A percentile compares a stretch with the other conserved stretches of the same genome.
These are phyloP conservation scores for Drosophila tsacasi DNA, from an alignment of 1,140 invertebrate genomes.

Conservation along the genomic window DNA sequence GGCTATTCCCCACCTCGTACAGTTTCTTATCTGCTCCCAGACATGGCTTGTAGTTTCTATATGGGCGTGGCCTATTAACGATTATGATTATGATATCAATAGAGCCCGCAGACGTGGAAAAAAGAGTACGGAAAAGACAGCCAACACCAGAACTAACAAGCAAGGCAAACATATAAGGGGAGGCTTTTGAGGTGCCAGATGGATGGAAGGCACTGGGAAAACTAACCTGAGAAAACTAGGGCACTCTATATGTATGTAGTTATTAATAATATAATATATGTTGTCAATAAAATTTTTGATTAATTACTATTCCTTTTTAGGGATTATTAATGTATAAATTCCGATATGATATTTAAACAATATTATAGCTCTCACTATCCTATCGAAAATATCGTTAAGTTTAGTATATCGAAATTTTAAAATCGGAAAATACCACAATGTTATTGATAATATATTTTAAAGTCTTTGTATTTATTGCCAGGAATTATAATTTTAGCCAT, in stretches of 20 bases:
- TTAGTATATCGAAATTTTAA: no score
- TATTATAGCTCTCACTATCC: no score
- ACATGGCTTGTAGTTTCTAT: constrained; percentile 43
- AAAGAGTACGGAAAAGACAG: not conserved
- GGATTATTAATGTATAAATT: no score
- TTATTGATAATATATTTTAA: no score
- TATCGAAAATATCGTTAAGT: no score
- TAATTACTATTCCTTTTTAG: no score
- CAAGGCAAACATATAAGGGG: constrained; percentile 51
- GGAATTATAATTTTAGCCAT: not conserved
- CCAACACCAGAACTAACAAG: constrained; percentile 48
- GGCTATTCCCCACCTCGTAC: not conserved
- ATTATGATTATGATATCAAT: constrained; percentile 81
- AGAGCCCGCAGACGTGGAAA: constrained; percentile 26
- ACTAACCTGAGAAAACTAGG: not conserved
- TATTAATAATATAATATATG: not conserved
- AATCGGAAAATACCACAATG: no score
- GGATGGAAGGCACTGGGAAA: not conserved
- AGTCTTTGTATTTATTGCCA: no score
- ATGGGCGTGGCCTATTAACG: constrained; percentile 78
- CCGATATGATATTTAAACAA: no score
- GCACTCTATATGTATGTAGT: no score
- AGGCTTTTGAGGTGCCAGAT: not conserved
- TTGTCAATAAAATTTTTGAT: no score
- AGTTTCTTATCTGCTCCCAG: constrained; percentile 24